Conservation (phyloP, 2,113 vertebrate genomes). For the Cavia aperea region DNA sequence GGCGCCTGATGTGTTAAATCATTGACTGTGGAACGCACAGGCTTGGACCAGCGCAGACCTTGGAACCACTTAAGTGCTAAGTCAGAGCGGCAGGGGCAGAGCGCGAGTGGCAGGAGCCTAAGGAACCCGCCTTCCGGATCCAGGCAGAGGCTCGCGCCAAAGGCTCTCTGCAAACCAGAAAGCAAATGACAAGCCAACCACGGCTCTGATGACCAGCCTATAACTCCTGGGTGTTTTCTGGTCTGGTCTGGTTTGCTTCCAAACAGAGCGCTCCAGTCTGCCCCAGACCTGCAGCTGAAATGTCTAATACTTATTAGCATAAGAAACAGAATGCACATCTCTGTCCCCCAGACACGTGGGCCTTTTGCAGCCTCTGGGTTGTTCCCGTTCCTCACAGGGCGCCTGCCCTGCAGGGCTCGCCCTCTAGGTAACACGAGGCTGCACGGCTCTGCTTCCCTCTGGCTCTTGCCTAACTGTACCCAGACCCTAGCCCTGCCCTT, state of each 20-base stretch:
- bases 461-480: neutral
- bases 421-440: neutral
- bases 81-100: neutral
- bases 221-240: neutral
- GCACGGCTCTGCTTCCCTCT: neutral
- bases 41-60: neutral
- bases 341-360: accelerated
- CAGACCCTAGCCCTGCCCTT: neutral
- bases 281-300: neutral
- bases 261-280: neutral
- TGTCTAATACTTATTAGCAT: neutral
- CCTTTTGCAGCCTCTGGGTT: neutral
- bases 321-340: neutral
- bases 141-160: neutral
- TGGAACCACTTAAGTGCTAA: neutral
- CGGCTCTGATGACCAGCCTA: neutral
- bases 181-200: neutral
- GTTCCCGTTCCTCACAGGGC: neutral
- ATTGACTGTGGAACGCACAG: neutral
- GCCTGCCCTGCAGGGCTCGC: neutral
- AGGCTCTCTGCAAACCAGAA: neutral
- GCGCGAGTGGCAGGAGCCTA: neutral
- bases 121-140: accelerated
- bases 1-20: neutral
- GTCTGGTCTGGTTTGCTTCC: neutral